These are phyloP conservation scores for Ptychodera flava DNA, from an alignment of 35 echinoderm and acorn worm species.

Conservation along the genomic window DNA sequence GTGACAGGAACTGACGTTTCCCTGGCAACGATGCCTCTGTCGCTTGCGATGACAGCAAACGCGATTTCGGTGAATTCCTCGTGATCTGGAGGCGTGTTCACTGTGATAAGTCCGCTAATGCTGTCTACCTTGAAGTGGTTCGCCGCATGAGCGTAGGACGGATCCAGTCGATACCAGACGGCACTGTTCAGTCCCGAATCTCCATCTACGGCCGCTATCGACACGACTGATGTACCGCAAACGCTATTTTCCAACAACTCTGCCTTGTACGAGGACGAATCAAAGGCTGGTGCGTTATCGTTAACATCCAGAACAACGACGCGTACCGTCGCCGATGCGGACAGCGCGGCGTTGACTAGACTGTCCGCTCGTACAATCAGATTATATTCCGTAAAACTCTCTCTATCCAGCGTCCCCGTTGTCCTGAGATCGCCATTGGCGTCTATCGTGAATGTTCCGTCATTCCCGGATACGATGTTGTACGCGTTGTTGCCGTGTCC, in stretches of 20 bases:
- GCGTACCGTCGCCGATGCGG: not conserved
- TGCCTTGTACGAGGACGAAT: not conserved
- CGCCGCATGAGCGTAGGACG: not conserved
- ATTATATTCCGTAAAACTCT: not conserved
- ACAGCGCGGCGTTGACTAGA: not conserved
- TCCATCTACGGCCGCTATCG: slow-evolving; percentile 52
- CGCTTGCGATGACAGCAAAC: not conserved
- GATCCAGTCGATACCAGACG: slow-evolving; percentile 71
- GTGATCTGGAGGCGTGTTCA: not conserved
- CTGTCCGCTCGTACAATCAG: not conserved
- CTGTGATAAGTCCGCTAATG: not conserved
- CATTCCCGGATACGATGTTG: not conserved
- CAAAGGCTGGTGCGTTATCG: not conserved
- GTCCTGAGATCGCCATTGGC: not conserved
- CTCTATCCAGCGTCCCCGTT: not conserved
- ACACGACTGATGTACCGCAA: slow-evolving; percentile 31
- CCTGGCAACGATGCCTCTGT: not conserved
- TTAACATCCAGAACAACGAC: not conserved
- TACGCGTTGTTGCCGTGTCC: not conserved
- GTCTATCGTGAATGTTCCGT: not conserved
- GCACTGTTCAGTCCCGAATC: slow-evolving; percentile 76
- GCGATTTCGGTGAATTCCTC: not conserved
- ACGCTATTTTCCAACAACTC: slow-evolving; percentile 41
- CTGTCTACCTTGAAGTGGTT: not conserved
- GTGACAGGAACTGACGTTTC: not conserved